Percentiles rank a stretch among this genome's conserved stretches.
Evolutionary conservation across 92 coral and sea anemone genomes (phyloP).

Genomic region (Phenganax marumi): DNA sequence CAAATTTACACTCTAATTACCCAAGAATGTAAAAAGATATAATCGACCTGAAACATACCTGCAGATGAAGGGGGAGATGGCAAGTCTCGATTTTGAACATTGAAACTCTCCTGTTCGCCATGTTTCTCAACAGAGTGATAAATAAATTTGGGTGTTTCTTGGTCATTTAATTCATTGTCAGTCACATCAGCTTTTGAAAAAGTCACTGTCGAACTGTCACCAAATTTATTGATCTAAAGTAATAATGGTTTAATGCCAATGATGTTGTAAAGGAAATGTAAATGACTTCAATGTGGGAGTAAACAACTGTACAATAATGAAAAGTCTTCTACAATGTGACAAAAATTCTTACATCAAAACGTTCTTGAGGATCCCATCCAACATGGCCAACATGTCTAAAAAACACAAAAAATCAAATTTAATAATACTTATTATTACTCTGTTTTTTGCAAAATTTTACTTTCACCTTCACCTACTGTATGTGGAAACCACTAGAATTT

Average conservation of each 20-base stretch:
- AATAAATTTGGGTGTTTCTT: constrained; percentile 83
- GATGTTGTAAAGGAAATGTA: not conserved
- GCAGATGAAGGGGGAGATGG: constrained; percentile 57
- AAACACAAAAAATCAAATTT: not conserved
- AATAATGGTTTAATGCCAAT: no score
- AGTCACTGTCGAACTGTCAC: constrained; percentile 76
- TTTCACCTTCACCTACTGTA: no score
- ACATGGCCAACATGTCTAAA: constrained; percentile 94
- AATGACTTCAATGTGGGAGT: not conserved
- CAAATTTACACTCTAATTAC: no score
- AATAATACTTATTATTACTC: not conserved
- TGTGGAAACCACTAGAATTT: no score
- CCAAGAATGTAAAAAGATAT: no score
- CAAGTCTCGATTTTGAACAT: constrained; percentile 46
- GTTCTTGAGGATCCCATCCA: constrained; percentile 98
- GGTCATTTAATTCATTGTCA: constrained; percentile 67
- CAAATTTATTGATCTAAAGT: constrained; percentile 59
- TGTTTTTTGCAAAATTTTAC: no score
- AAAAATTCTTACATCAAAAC: constrained; percentile 83
- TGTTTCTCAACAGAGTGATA: constrained; percentile 88
- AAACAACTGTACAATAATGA: not conserved
- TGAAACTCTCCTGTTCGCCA: constrained; percentile 92
- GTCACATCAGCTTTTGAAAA: constrained; percentile 77
- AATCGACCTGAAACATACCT: constrained; percentile 14
- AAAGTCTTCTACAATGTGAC: no score